Conservation (phyloP, 2,797 vertebrate species). For the Chelmon rostratus region DNA sequence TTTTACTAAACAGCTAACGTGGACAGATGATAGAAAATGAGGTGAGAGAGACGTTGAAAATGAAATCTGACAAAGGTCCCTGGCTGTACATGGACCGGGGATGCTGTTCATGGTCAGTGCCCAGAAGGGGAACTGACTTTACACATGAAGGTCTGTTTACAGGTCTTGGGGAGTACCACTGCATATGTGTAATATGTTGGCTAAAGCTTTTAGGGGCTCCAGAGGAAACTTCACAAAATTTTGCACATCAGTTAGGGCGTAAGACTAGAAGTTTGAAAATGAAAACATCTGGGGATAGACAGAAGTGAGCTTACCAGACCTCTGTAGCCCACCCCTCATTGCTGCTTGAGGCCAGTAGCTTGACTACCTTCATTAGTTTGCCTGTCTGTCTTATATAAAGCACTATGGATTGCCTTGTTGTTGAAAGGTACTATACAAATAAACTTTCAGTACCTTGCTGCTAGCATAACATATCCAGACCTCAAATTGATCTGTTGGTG, state of each 20-base stretch:
- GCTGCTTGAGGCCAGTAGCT: neutral
- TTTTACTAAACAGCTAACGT: conserved; percentile 8
- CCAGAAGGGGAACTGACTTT: conserved; percentile 2
- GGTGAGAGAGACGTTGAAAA: neutral
- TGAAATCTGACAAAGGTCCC: neutral
- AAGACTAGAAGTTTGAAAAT: neutral
- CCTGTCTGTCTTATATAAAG: neutral
- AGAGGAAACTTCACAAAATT: neutral
- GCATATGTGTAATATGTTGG: neutral
- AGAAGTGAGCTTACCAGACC: neutral
- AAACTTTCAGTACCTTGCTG: neutral
- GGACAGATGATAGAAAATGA: conserved; percentile 14
- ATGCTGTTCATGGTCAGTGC: neutral
- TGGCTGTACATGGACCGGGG: neutral
- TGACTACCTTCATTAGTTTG: neutral
- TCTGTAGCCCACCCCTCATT: neutral
- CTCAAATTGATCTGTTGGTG: too few species aligned
- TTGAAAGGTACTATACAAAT: neutral
- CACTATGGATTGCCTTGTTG: neutral
- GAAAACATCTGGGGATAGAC: neutral
- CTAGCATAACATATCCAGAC: neutral
- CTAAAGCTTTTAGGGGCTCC: neutral
- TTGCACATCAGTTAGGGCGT: neutral
- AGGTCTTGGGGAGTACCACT: neutral
- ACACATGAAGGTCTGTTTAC: conserved; percentile 7